Percentiles rank a stretch among this genome's conserved stretches.
Evolutionary conservation across 2,888 invertebrate genomes (phyloP).

Genomic region (Biston betularia): DNA sequence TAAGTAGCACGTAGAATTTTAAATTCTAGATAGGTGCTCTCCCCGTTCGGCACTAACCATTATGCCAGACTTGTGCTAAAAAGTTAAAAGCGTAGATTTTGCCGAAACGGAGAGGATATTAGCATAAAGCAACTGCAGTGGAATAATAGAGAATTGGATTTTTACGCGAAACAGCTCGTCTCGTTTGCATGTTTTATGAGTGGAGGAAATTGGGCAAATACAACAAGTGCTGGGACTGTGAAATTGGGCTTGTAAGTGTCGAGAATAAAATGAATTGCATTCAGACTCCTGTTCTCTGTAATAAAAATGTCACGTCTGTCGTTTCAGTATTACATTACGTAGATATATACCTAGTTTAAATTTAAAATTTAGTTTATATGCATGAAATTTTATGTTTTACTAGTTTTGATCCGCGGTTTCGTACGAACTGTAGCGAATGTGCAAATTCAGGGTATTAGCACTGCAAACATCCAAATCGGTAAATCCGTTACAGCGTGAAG

Average conservation of each 20-base stretch:
- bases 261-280: conserved; percentile 31
- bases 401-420: too few relatives aligned
- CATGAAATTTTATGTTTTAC: too few relatives aligned
- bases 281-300: conserved; percentile 18
- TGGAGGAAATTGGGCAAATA: conserved; percentile 31
- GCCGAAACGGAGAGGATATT: conserved; percentile 44
- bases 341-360: too few relatives aligned
- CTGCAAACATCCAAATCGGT: too few relatives aligned
- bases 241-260: conserved; percentile 33
- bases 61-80: conserved; percentile 46
- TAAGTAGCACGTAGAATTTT: conserved; percentile 53
- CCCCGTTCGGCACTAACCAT: conserved; percentile 45
- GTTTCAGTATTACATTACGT: not conserved
- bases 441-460: too few relatives aligned
- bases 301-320: conserved; percentile 21
- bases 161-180: conserved; percentile 44
- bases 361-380: too few relatives aligned
- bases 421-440: too few relatives aligned
- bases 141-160: conserved; percentile 44
- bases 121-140: conserved; percentile 46
- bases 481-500: too few relatives aligned
- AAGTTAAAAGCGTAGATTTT: conserved; percentile 52
- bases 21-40: conserved; percentile 54
- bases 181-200: conserved; percentile 41
- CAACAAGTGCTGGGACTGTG: conserved; percentile 25